Percentiles rank a stretch among this genome's conserved stretches.
Conservation (phyloP, 2,113 vertebrate genomes). For the Entomyzon cyanotis region DNA sequence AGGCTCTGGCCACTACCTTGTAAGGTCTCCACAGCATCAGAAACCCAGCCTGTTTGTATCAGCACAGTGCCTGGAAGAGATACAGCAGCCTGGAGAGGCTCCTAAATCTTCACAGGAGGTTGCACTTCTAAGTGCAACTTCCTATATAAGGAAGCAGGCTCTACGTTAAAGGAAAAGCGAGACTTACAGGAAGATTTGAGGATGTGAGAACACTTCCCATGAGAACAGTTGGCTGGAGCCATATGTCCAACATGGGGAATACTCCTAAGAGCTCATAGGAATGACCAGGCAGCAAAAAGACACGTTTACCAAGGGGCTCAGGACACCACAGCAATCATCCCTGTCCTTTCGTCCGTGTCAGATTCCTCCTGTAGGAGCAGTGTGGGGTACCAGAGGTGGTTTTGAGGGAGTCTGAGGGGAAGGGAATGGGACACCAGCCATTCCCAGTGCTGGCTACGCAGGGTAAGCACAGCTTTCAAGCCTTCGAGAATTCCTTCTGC, state of each 20-base stretch:
- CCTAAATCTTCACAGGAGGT: slow-evolving; percentile 13
- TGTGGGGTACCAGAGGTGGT: neutral
- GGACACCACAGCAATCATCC: neutral
- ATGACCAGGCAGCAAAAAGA: neutral
- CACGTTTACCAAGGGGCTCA: neutral
- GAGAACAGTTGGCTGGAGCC: neutral
- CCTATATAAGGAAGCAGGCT: slow-evolving; percentile 15
- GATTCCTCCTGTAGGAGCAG: neutral
- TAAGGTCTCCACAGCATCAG: slow-evolving; percentile 10
- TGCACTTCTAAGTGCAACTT: neutral
- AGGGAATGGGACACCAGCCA: neutral
- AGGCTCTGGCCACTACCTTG: slow-evolving; percentile 10
- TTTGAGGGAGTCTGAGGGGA: neutral
- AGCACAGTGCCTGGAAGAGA: slow-evolving; percentile 15
- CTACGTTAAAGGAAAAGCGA: neutral
- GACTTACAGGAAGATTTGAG: neutral
- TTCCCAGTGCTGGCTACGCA: neutral
- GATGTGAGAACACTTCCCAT: neutral
- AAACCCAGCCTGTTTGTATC: slow-evolving; percentile 14
- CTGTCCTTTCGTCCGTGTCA: neutral
- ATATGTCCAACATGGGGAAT: neutral
- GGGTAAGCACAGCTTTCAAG: neutral
- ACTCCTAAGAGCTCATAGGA: neutral
- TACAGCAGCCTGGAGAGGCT: neutral
- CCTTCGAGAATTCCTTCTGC: neutral